These are phyloP conservation scores for Melanaphis sacchari DNA, from an alignment of 1,140 invertebrate genomes.

Conservation along the genomic window DNA sequence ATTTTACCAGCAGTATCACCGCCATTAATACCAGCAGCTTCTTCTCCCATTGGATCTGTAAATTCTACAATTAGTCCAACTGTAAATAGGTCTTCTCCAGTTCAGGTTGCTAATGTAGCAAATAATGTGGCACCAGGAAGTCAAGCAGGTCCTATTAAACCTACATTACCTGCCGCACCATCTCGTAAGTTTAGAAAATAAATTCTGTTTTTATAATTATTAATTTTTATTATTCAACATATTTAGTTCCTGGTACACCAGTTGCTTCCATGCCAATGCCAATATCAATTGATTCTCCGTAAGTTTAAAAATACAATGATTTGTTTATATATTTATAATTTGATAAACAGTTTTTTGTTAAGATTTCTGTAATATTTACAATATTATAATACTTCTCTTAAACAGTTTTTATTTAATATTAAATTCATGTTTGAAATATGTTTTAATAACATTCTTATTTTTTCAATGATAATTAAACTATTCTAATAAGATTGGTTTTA, in stretches of 20 bases:
- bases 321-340: not conserved
- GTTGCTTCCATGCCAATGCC: conserved; percentile 60
- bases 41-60: not conserved
- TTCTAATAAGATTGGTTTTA: not conserved
- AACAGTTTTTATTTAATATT: too few species aligned
- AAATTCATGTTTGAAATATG: too few species aligned
- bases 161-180: conserved; percentile 21
- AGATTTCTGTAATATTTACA: not conserved
- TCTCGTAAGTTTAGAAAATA: conserved; percentile 30
- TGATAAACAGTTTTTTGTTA: not conserved
- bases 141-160: not conserved
- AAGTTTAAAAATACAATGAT: not conserved
- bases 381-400: not conserved
- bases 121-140: not conserved
- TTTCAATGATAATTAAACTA: not conserved
- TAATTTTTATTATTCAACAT: conserved; percentile 2
- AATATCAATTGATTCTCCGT: conserved; percentile 48
- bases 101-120: not conserved
- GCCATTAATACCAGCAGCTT: not conserved
- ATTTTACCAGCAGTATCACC: conserved; percentile 33
- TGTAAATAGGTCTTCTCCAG: conserved; percentile 6
- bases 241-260: conserved; percentile 51
- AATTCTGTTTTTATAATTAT: conserved; percentile 53
- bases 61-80: not conserved
- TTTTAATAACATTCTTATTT: not conserved